Evolutionary conservation across 2,797 vertebrate genomes (phyloP).

Genomic region (Hypotaenidia okinawae): DNA sequence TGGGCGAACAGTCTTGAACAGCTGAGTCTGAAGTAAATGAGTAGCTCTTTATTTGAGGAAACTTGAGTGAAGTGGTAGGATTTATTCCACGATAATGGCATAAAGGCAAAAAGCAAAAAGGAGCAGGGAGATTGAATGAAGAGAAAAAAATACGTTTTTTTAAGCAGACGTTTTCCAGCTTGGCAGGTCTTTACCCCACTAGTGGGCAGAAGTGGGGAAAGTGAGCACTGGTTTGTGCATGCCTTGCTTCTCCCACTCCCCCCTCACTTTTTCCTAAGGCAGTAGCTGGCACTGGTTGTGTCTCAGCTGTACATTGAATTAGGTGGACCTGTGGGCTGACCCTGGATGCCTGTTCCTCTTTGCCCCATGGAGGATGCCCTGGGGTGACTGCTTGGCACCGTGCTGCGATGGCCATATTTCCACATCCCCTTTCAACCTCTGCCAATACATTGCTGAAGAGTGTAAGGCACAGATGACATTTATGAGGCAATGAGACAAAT

Average conservation of each 20-base stretch:
- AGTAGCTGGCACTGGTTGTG: neutral
- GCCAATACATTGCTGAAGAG: neutral
- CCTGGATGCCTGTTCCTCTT: rapidly evolving
- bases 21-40: neutral
- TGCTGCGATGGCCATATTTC: neutral
- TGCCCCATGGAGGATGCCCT: neutral
- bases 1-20: neutral
- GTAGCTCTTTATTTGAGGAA: neutral
- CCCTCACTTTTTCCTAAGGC: neutral
- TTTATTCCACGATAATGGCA: neutral
- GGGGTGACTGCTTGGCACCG: neutral
- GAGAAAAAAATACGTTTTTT: neutral
- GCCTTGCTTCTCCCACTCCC: neutral
- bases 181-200: neutral
- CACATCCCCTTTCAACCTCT: neutral
- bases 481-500: neutral
- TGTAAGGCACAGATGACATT: rapidly evolving
- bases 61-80: neutral
- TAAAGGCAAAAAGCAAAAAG: neutral
- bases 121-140: neutral
- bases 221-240: neutral
- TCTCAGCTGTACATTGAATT: neutral
- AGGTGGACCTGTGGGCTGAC: neutral
- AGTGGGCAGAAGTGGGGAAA: neutral
- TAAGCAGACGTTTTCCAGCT: neutral